Base-by-base conservation (phyloP, 2,888 invertebrate genomes). In the Eupithecia centaureata region DNA sequence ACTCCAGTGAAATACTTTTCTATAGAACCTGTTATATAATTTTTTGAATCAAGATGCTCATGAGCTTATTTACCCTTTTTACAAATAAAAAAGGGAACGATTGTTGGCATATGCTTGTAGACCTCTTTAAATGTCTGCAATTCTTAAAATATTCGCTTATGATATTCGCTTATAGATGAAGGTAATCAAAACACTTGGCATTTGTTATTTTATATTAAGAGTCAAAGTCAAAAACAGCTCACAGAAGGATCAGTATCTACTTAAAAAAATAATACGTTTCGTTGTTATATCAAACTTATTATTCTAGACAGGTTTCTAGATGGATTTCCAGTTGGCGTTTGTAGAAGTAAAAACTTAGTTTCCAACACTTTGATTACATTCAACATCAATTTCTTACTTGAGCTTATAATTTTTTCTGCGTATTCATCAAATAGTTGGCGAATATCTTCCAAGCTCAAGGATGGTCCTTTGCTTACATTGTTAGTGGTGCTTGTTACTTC, bases 371-470 rank as follows among this genome's bases (percentile, higher is more conserved):
- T 30, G 8, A 56, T n/a, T 18, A 30, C 1, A 18, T 30, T 28
- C 3, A 28, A n/a, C n/a, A 56, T 56, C 18, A 27, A n/a, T 56
- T 18, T 56, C 54, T 56, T 56, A 56, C 54, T 56, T 56, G 59
- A 25, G 12, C 27, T 13, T 56, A 56, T 56, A 30, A 56, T 56
- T 56, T 56, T 56, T 4, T 56, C 54, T 28, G n/a, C n/a, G 54
- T 28, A 56, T 56, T 56, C 54, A 15, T 56, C 28, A 12, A 56
- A 56, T 5, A 56, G 54, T n/a, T 10, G n/a, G 28, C 54, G 15
- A 1, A 56, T 28, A 8, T 30, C 54, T 30, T 56, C 28, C 28
- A 56, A 28, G n/a, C 8, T 56, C n/a, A 56, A 28, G 10, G 54
- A 28, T 8, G 30, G n/a, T 56, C n/a, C 28, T 30, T 56, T 56